A percentile compares a stretch with the other conserved stretches of the same genome.
Evolutionary conservation across 2,888 invertebrate species (phyloP).

Genomic region (Ethmia dodecea): DNA sequence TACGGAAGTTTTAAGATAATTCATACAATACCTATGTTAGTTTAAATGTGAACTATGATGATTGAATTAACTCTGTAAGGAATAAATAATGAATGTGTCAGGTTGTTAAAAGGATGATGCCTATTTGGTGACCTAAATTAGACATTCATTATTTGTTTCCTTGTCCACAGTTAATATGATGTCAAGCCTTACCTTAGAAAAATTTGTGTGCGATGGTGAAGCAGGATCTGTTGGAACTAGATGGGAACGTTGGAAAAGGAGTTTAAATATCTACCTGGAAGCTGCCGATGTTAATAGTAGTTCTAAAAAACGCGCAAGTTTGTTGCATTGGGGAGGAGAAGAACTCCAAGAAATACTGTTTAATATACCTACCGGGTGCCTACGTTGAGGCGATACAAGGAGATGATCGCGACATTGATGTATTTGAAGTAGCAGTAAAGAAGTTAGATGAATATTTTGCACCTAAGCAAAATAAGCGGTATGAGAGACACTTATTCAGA

Average conservation of each 20-base stretch:
- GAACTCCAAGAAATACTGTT: conserved; percentile 5
- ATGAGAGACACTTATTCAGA: conserved; percentile 17
- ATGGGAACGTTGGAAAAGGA: conserved; percentile 10
- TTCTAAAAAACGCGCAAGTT: conserved; percentile 1
- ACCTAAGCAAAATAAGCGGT: conserved; percentile 13
- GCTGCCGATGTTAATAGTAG: neutral
- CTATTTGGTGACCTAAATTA: no score
- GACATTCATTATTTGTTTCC: no score
- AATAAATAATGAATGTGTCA: no score
- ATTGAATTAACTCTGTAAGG: no score
- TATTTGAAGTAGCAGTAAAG: conserved; percentile 10
- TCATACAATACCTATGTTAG: no score
- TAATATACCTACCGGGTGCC: conserved; percentile 2
- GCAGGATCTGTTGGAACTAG: conserved; percentile 2
- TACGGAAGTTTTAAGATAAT: no score
- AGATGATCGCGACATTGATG: neutral
- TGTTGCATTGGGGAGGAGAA: conserved; percentile 2
- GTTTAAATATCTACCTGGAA: conserved; percentile 4
- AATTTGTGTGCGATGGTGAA: conserved; percentile 9
- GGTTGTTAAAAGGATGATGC: no score
- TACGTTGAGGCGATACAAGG: neutral
- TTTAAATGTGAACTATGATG: no score
- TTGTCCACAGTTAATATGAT: neutral
- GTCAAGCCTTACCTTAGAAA: conserved; percentile 2
- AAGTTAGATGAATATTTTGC: conserved; percentile 1